Evolutionary conservation across 2,113 vertebrate genomes (phyloP).

Genomic region (Brachionichthys hirsutus): DNA sequence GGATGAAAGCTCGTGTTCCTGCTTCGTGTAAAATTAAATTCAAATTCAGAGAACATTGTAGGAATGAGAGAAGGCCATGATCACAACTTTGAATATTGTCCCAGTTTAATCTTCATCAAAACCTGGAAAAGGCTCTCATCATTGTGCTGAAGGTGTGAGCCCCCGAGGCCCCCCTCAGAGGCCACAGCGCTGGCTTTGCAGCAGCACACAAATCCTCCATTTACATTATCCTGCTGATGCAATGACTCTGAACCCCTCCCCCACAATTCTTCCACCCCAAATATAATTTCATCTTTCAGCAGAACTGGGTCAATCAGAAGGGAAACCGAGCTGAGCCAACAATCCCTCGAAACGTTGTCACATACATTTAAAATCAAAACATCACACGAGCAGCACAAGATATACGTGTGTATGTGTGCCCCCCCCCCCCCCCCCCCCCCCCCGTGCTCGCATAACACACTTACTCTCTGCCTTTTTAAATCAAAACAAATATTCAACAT

Average conservation of each 20-base stretch:
- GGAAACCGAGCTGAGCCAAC: conserved; percentile 42
- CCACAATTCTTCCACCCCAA: conserved; percentile 22
- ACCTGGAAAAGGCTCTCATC: conserved; percentile 13
- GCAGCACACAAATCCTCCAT: background rate
- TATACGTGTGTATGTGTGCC: no score
- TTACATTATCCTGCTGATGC: conserved; percentile 35
- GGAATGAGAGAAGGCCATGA: no score
- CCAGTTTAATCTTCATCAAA: background rate
- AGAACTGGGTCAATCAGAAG: conserved; percentile 62
- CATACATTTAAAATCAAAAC: conserved; percentile 33
- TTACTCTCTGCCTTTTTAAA: no score
- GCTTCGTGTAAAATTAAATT: no score
- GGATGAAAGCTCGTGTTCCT: no score
- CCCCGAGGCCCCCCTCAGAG: background rate
- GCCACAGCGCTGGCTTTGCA: background rate
- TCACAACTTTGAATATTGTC: no score
- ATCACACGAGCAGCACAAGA: conserved; percentile 7
- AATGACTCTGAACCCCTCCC: conserved; percentile 10
- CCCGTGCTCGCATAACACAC: no score
- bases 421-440: no score
- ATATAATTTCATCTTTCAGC: conserved; percentile 46
- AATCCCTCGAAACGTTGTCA: conserved; percentile 26
- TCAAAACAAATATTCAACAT: no score
- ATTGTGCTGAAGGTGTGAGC: conserved; percentile 3
- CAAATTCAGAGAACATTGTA: no score